These are phyloP conservation scores for Passer montanus DNA, from an alignment of 2,113 vertebrate genomes.

Conservation along the genomic window DNA sequence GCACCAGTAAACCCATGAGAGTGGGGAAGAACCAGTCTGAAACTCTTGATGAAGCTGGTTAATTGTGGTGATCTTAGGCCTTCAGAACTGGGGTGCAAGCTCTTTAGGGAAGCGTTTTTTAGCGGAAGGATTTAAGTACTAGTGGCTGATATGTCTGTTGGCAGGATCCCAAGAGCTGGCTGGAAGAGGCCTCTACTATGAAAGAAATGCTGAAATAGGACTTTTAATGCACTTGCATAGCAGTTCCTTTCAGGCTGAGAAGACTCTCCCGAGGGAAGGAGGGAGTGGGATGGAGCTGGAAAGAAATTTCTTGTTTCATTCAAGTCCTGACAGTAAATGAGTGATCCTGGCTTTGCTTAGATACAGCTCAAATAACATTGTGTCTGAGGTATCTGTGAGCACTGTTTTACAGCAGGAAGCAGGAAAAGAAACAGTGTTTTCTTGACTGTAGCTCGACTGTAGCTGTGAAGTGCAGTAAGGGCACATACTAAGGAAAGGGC, in stretches of 20 bases:
- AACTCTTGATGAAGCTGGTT: not conserved
- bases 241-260: constrained; percentile 6
- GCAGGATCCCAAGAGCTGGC: constrained; percentile 43
- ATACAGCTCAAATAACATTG: not conserved
- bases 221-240: constrained; percentile 40
- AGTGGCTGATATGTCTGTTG: constrained; percentile 42
- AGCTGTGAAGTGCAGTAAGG: not conserved
- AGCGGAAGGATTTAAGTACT: constrained; percentile 43
- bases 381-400: not conserved
- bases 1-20: not conserved
- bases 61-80: constrained; percentile 7
- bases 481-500: not conserved
- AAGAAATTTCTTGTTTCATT: constrained; percentile 6
- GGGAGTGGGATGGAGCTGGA: not conserved
- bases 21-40: not conserved
- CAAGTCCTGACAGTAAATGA: not conserved
- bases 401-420: not conserved
- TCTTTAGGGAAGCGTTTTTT: constrained; percentile 44
- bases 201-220: constrained; percentile 55
- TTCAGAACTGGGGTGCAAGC: not conserved
- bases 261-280: constrained; percentile 16
- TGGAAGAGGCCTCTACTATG: constrained; percentile 37
- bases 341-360: not conserved
- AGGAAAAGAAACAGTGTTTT: not conserved
- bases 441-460: not conserved